phyloP scores from a whole-genome alignment of 2,113 vertebrate genomes.

The Pagrus major region DNA sequence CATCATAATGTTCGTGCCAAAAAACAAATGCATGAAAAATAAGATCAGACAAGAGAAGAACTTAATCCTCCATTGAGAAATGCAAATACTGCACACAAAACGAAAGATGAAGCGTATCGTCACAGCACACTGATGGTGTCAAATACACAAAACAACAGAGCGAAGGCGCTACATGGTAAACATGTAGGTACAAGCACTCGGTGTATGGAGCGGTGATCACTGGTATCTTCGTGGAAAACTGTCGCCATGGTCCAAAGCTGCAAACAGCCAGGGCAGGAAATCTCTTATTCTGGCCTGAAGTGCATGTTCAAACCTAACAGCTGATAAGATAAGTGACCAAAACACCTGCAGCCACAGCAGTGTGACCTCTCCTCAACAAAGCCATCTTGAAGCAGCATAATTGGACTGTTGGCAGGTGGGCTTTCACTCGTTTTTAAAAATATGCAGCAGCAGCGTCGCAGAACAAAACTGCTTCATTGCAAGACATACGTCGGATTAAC shows the following conservation, averaged over 20 bases:
- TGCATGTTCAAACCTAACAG: slow-evolving; percentile 8
- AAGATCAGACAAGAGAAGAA: background rate
- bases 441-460: background rate
- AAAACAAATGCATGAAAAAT: background rate
- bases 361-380: background rate
- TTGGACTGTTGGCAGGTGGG: background rate
- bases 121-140: background rate
- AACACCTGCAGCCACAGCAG: background rate
- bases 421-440: background rate
- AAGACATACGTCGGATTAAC: background rate
- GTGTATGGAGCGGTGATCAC: background rate
- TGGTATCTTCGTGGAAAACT: slow-evolving; percentile 9
- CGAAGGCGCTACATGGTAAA: background rate
- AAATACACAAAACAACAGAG: background rate
- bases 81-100: background rate
- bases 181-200: slow-evolving; percentile 20
- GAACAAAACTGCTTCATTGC: background rate
- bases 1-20: background rate
- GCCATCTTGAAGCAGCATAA: background rate
- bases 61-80: too few species aligned
- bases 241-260: slow-evolving; percentile 1
- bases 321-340: slow-evolving; percentile 31
- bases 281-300: slow-evolving; percentile 5
- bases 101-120: background rate
- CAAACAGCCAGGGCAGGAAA: background rate